phyloP scores from a whole-genome alignment of 2,797 vertebrate species.

The Acanthis flammea region DNA sequence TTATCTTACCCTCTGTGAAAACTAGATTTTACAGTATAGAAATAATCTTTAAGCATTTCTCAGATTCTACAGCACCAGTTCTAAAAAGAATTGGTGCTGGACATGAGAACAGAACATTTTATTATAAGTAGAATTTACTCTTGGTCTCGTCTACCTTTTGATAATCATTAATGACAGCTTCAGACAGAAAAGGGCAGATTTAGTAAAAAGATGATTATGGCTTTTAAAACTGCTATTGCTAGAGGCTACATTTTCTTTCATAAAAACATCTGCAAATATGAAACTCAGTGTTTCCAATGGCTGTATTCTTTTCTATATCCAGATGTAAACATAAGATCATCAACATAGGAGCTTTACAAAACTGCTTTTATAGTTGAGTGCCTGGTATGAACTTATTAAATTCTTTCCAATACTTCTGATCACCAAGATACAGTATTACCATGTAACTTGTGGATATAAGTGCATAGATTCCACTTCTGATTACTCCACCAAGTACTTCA shows the following conservation, averaged over 20 bases:
- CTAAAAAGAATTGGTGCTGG: not conserved
- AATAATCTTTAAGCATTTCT: not conserved
- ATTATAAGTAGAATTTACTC: not conserved
- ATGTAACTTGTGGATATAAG: not conserved
- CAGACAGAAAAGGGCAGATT: not conserved
- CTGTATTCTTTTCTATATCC: not conserved
- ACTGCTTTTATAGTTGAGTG: not conserved
- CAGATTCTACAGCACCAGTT: not conserved
- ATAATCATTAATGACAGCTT: not conserved
- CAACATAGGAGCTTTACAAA: not conserved
- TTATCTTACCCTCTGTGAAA: not conserved
- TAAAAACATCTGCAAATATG: not conserved
- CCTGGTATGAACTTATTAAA: not conserved
- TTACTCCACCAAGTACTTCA: not conserved
- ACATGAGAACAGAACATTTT: not conserved
- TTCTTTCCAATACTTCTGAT: not conserved
- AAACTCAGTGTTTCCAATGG: not conserved
- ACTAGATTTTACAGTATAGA: not conserved
- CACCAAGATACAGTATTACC: not conserved
- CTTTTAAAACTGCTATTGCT: not conserved
- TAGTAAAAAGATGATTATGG: not conserved
- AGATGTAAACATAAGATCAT: not conserved
- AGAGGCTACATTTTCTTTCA: not conserved
- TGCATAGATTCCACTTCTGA: not conserved
- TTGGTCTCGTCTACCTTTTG: not conserved